Evolutionary conservation across 2,113 vertebrate genomes (phyloP), one percentile per base, ranked within the genome.

Genomic region (Jaculus jaculus): DNA sequence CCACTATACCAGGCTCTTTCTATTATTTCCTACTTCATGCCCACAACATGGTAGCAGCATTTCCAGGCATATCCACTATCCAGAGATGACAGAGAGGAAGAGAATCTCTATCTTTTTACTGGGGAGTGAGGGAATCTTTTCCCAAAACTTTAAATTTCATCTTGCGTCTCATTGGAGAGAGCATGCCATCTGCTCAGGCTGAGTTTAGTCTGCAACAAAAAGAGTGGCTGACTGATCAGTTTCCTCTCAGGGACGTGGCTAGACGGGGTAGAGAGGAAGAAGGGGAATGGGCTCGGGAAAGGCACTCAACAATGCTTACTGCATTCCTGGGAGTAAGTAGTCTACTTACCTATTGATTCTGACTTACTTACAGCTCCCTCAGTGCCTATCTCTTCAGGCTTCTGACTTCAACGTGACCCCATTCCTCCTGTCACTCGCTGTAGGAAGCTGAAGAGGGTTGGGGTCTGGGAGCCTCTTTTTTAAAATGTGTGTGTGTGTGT

Each of bases 351-450:
- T 54, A 85, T 61, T 17, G 60, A 91, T 73, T n/a, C 58, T 85
- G 83, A 95, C 47, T 94, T 91, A 66, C 84, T 65, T 81, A 54
- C 2, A 17, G 61, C 80, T 84, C 23, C 32, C 69, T 2, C 12
- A 30, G 37, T 42, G 18, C 34, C 84, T 42, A 8, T 51, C 60
- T 34, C 30, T 69, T 80, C 73, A 71, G 60, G 72, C 24, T 26
- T 65, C 54, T 73, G 30, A 91, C 63, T 95, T 92, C 17, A 37
- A 58, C 63, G 32, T 63, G 84, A 42, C 63, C 94, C 11, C 79
- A 42, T 32, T 32, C 10, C 42, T 81, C n/a, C 80, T 63, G 58
- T 79, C 28, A 84, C 11, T 7, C 11, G 68, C 28, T 81, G 1
- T 15, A 90, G 73, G 58, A 87, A 16, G 28, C 51, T 37, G 32